These are phyloP conservation scores for Saxidomus purpurata DNA, from an alignment of 1,140 invertebrate species.

Conservation along the genomic window DNA sequence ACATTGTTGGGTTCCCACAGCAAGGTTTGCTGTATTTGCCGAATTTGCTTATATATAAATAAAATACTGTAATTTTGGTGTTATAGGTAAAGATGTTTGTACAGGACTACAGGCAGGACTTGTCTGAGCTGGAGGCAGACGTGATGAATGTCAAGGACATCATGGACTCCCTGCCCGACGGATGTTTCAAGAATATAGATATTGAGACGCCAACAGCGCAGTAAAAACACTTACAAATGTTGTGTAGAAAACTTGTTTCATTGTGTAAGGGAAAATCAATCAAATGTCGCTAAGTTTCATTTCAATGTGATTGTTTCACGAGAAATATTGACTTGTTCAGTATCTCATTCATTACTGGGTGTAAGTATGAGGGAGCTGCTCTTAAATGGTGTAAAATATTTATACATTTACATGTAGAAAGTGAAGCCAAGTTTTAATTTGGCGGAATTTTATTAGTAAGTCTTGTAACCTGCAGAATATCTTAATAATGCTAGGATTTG, in stretches of 20 bases:
- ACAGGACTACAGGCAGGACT: slow-evolving; percentile 90
- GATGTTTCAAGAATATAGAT: slow-evolving; percentile 91
- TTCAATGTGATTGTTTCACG: background rate
- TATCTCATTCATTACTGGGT: background rate
- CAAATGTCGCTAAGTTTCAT: slow-evolving; percentile 29
- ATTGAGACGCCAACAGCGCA: slow-evolving; percentile 75
- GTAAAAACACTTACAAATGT: slow-evolving; percentile 32
- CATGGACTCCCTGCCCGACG: slow-evolving; percentile 92
- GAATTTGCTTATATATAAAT: too few relatives aligned
- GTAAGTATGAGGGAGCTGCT: background rate
- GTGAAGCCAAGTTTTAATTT: background rate
- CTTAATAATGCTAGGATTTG: slow-evolving; percentile 14
- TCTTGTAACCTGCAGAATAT: too few relatives aligned
- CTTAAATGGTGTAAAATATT: background rate
- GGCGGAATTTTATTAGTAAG: background rate
- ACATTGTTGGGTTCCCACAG: too few relatives aligned
- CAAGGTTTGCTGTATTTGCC: too few relatives aligned
- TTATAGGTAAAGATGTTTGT: slow-evolving; percentile 60
- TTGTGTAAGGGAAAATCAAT: background rate
- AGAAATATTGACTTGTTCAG: background rate
- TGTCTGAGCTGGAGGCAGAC: slow-evolving; percentile 91
- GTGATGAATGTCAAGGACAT: slow-evolving; percentile 96
- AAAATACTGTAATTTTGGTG: background rate
- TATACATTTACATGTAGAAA: background rate
- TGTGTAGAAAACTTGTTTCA: background rate